phyloP scores from a whole-genome alignment of 1,140 invertebrate genomes.

The Lasioglossum albipes region DNA sequence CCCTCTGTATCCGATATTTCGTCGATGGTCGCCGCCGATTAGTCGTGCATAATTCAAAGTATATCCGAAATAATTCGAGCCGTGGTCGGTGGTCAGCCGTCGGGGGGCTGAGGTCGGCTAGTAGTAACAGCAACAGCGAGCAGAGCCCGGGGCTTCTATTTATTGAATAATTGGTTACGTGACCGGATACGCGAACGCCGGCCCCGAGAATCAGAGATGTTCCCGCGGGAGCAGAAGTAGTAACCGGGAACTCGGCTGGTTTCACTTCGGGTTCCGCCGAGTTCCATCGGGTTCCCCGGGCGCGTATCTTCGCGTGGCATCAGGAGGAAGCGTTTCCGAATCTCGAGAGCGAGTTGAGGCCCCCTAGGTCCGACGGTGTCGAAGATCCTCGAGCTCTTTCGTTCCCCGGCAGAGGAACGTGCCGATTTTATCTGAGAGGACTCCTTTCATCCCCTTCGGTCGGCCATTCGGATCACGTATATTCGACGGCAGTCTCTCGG shows the following conservation, averaged over 20 bases:
- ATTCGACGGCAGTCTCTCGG: constrained; percentile 42
- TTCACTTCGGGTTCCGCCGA: background rate
- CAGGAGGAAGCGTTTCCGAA: constrained; percentile 53
- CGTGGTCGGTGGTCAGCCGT: background rate
- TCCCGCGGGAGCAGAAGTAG: constrained; percentile 1
- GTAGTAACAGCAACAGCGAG: too few species aligned
- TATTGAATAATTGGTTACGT: constrained; percentile 53
- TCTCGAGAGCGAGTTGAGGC: constrained; percentile 31
- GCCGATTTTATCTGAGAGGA: constrained; percentile 63
- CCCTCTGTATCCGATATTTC: background rate
- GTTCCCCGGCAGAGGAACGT: constrained; percentile 46
- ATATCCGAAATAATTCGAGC: constrained; percentile 6
- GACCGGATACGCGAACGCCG: constrained; percentile 26
- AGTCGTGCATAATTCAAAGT: constrained; percentile 19
- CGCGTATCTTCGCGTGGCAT: constrained; percentile 50
- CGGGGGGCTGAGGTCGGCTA: background rate
- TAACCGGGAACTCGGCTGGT: background rate
- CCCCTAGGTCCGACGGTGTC: constrained; percentile 13
- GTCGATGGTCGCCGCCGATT: background rate
- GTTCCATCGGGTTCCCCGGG: background rate
- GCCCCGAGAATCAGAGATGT: constrained; percentile 17
- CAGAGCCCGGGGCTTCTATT: constrained; percentile 10
- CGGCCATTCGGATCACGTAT: constrained; percentile 62
- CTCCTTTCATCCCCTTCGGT: constrained; percentile 59
- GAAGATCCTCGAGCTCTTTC: constrained; percentile 32